A percentile compares a stretch with the other conserved stretches of the same genome.
Evolutionary conservation across 2,888 invertebrate genomes (phyloP).

Genomic region (Pycnomerus fuliginosus): DNA sequence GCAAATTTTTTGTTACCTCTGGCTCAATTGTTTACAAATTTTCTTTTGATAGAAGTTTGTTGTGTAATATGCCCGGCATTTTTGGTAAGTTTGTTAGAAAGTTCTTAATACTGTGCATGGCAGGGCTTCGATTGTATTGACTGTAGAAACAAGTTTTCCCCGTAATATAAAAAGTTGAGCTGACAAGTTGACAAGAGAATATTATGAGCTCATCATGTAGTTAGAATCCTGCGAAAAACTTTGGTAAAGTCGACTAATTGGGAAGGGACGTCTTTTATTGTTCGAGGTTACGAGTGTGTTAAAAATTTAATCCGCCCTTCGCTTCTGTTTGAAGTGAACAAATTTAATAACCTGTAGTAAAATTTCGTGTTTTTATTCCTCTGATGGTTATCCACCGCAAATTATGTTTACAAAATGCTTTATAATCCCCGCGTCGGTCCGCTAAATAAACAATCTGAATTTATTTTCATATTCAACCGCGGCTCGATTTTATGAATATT

Average conservation of each 20-base stretch:
- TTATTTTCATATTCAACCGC: constrained; percentile 5
- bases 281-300: neutral
- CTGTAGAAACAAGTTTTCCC: constrained; percentile 26
- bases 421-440: too few species aligned
- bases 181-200: constrained; percentile 27
- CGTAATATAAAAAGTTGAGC: constrained; percentile 29
- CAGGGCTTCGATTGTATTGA: constrained; percentile 35
- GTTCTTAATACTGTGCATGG: constrained; percentile 37
- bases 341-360: neutral
- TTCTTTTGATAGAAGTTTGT: too few species aligned
- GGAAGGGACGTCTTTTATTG: neutral
- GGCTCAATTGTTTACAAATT: too few species aligned
- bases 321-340: neutral
- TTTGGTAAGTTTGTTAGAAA: constrained; percentile 29
- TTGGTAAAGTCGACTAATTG: neutral
- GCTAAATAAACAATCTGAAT: constrained; percentile 9
- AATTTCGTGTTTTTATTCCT: constrained; percentile 1
- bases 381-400: too few species aligned
- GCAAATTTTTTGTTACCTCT: too few species aligned
- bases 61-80: too few species aligned
- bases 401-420: too few species aligned
- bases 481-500: constrained; percentile 9
- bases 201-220: constrained; percentile 14
- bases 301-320: constrained; percentile 2
- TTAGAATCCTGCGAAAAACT: constrained; percentile 4